Percentiles rank a stretch among this genome's conserved stretches.
These are phyloP conservation scores for Chloroceryle amazona DNA, from an alignment of 2,797 vertebrate genomes.

Conservation along the genomic window DNA sequence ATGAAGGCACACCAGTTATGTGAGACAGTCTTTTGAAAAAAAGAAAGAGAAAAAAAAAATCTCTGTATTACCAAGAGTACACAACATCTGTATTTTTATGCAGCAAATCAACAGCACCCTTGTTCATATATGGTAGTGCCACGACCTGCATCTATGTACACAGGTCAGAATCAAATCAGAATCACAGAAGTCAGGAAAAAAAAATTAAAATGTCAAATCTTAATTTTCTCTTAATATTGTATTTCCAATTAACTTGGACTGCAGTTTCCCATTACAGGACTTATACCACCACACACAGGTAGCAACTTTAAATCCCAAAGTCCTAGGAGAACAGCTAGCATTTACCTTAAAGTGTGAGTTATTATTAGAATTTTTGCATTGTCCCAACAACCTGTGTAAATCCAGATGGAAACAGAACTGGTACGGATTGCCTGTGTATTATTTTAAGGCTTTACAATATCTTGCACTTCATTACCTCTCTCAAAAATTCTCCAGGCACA, in stretches of 20 bases:
- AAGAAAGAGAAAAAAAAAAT: neutral
- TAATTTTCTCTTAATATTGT: neutral
- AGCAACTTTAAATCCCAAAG: neutral
- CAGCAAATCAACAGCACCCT: neutral
- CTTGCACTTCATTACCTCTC: neutral
- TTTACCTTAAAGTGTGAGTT: neutral
- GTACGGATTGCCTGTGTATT: neutral
- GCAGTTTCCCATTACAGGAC: neutral
- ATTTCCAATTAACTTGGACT: neutral
- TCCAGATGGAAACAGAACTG: neutral
- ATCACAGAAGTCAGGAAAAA: neutral
- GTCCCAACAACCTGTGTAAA: neutral
- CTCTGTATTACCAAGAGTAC: neutral
- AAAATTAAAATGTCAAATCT: neutral
- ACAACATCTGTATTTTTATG: neutral
- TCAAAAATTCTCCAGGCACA: neutral
- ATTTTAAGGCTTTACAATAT: neutral
- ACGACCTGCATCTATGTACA: neutral
- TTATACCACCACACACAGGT: rapidly evolving
- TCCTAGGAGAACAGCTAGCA: neutral
- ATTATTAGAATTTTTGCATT: neutral
- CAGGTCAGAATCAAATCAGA: neutral
- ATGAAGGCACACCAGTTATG: neutral
- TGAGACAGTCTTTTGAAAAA: neutral
- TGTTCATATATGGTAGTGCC: rapidly evolving